Conservation (phyloP, 1,140 invertebrate genomes). For the Camponotus pennsylvanicus region DNA sequence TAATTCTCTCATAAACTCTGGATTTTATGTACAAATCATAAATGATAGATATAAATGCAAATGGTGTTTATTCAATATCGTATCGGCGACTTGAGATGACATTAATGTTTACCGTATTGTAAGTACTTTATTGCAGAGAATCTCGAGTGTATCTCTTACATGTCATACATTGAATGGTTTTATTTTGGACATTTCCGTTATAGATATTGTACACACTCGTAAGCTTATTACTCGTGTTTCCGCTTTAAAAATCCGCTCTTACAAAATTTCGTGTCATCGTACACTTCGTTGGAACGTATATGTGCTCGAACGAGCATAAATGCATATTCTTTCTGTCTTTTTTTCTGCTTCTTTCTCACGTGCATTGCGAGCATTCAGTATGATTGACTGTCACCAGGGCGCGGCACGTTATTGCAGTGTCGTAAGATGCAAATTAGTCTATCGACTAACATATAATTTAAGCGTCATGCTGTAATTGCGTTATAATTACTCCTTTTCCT, state of each 20-base stretch:
- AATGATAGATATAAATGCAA: neutral
- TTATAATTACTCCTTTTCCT: neutral
- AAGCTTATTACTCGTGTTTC: neutral
- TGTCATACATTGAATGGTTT: neutral
- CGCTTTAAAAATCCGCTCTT: neutral
- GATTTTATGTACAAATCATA: neutral
- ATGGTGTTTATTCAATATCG: neutral
- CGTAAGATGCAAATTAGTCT: neutral
- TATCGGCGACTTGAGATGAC: neutral
- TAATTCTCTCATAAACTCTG: neutral
- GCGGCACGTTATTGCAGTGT: constrained; percentile 38
- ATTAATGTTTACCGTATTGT: constrained; percentile 18
- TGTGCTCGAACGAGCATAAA: constrained; percentile 46
- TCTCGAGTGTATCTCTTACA: neutral
- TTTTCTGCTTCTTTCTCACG: neutral
- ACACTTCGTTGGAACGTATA: neutral
- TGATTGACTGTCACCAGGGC: constrained; percentile 37
- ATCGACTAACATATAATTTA: neutral
- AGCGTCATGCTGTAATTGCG: neutral
- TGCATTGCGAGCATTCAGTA: constrained; percentile 5
- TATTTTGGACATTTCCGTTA: constrained; percentile 13
- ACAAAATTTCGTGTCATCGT: neutral
- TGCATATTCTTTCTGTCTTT: constrained; percentile 10
- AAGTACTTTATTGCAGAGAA: neutral
- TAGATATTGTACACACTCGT: neutral